These are phyloP conservation scores for Diglossa cyanea DNA, from an alignment of 2,797 vertebrate species.

Conservation along the genomic window DNA sequence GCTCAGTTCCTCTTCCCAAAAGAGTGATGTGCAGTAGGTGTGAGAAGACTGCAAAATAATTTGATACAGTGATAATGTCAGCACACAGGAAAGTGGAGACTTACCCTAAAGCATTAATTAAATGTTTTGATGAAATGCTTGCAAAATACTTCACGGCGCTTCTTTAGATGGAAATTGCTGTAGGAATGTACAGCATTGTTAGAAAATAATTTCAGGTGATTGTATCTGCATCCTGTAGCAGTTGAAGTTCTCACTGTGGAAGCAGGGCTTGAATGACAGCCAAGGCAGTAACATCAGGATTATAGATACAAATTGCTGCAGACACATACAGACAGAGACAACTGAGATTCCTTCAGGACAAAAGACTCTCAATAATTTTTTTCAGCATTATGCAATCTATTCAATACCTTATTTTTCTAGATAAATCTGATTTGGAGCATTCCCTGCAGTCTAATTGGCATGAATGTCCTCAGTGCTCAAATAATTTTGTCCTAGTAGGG, in stretches of 20 bases:
- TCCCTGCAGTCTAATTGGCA: not conserved
- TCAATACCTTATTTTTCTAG: not conserved
- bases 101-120: conserved; percentile 23
- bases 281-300: not conserved
- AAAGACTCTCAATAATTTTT: not conserved
- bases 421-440: not conserved
- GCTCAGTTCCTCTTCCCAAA: not conserved
- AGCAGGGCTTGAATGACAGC: not conserved
- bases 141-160: not conserved
- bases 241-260: not conserved
- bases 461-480: not conserved
- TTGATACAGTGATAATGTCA: not conserved
- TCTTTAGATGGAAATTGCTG: not conserved
- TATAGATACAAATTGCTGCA: conserved; percentile 22
- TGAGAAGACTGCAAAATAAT: not conserved
- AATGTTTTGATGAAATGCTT: conserved; percentile 1
- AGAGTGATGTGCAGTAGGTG: not conserved
- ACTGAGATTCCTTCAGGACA: not conserved
- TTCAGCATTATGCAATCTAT: conserved; percentile 4
- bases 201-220: not conserved
- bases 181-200: not conserved
- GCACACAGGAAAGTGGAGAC: not conserved
- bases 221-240: not conserved
- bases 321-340: not conserved
- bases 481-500: not conserved